A percentile compares a stretch with the other conserved stretches of the same genome.
phyloP scores from a whole-genome alignment of 2,888 invertebrate genomes.

The Sminthurides aquaticus region DNA sequence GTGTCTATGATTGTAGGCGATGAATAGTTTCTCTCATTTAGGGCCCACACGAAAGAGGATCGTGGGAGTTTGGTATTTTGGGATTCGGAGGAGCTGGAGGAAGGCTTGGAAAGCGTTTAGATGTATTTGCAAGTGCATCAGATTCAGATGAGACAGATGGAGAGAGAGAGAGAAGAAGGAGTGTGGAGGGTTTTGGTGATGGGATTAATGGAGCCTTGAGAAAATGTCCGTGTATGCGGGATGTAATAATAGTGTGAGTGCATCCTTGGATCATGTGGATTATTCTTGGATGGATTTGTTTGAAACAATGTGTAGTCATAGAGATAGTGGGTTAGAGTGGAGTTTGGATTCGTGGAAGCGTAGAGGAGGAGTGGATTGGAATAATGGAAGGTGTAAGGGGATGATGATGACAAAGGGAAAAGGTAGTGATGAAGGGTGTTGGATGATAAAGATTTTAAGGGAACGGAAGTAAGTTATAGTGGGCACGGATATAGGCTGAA shows the following conservation, averaged over 20 bases:
- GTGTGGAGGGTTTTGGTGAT: too few relatives aligned
- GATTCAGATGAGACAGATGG: too few relatives aligned
- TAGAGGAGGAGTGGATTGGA: too few relatives aligned
- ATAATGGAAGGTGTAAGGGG: too few relatives aligned
- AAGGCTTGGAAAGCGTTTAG: too few relatives aligned
- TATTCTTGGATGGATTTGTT: background rate
- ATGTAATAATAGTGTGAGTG: background rate
- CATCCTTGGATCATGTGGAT: background rate
- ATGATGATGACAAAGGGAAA: too few relatives aligned
- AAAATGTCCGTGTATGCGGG: background rate
- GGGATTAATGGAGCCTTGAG: background rate
- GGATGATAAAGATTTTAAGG: background rate
- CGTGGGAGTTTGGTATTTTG: background rate
- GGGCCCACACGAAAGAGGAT: background rate
- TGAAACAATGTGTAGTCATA: background rate
- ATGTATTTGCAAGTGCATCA: too few relatives aligned
- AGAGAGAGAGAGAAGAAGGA: too few relatives aligned
- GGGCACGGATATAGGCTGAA: too few relatives aligned
- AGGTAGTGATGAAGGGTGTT: background rate
- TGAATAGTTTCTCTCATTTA: background rate
- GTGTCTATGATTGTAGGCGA: background rate
- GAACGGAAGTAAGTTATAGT: background rate
- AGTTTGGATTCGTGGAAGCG: too few relatives aligned
- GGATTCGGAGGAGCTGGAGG: background rate
- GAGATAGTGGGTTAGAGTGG: too few relatives aligned